phyloP scores from a whole-genome alignment of 2,113 vertebrate species.

The Passer domesticus region DNA sequence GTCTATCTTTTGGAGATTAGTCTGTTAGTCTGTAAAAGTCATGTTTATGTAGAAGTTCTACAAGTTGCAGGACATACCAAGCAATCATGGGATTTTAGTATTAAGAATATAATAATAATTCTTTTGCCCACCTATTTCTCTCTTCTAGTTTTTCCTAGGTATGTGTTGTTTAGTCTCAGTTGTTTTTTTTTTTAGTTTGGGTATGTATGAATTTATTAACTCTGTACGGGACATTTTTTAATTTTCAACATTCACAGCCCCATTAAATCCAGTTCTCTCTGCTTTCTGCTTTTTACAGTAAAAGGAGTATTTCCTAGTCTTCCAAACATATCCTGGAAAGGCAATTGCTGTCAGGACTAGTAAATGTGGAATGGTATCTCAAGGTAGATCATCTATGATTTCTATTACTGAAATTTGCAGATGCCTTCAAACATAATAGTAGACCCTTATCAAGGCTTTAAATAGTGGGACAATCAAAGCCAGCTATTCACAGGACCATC shows the following conservation, averaged over 20 bases:
- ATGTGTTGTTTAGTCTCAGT: background rate
- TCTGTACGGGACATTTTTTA: background rate
- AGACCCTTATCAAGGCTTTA: background rate
- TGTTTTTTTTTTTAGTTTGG: background rate
- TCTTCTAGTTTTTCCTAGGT: background rate
- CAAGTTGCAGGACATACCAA: background rate
- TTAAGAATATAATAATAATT: background rate
- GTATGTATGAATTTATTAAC: background rate
- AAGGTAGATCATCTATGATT: background rate
- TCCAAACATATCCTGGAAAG: background rate
- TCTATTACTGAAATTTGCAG: background rate
- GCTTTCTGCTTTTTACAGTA: background rate
- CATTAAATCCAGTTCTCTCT: background rate
- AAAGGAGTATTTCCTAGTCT: background rate
- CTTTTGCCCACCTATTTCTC: background rate
- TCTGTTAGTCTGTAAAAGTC: background rate
- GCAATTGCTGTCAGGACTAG: background rate
- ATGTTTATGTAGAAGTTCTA: background rate
- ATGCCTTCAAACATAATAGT: background rate
- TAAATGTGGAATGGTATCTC: background rate
- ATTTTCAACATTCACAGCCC: background rate
- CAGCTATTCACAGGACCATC: background rate
- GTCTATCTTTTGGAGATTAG: background rate
- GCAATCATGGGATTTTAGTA: background rate
- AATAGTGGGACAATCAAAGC: background rate